Base-by-base conservation (phyloP, 2,113 vertebrate species). In the Carassius auratus region DNA sequence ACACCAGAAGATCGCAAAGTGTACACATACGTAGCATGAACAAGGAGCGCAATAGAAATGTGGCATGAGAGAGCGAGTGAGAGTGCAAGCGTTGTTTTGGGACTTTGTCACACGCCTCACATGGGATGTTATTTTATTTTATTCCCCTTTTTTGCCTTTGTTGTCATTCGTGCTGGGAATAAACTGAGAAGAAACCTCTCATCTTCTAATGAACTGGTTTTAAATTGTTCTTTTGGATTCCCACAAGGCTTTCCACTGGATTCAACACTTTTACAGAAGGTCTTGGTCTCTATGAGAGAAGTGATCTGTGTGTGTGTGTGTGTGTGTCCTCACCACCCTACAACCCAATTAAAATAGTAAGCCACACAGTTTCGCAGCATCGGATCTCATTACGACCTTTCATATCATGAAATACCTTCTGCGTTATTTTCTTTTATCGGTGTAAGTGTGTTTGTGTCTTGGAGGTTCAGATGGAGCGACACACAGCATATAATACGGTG, bases 1-100 rank as follows among this genome's bases (percentile, higher is more conserved):
- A 99, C 98, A 93, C 97, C 98, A 69, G 98, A 99, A 94, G 98
- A 99, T 95, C 97, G 98, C 93, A 99, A 99, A 98, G 97, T 99
- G 89, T 99, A 99, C 95, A 99, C 98, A 93, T 99, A 99, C 83
- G 98, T 99, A 97, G 98, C 98, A 96, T 99, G 98, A 97, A 95
- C 86, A 71, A 85, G 84, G 83, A 88, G 77, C 76, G 78, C n/a
- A 91, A 87, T 91, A 89, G 30, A 82, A 90, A 69, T 87, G 55
- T 89, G 80, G n/a, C 88, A 86, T 88, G 87, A 87, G 84, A 86
- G 84, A 87, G 85, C 86, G 92, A 88, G 88, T 71, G 38, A 75
- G 73, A 5, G 7, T 88, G 87, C 89, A 87, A 92, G 90, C 90
- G 85, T 92, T 84, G 90, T 89, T 86, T 85, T 80, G 92, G 92